These are phyloP conservation scores for Calameuta idolon DNA, from an alignment of 2,888 invertebrate species.

Conservation along the genomic window DNA sequence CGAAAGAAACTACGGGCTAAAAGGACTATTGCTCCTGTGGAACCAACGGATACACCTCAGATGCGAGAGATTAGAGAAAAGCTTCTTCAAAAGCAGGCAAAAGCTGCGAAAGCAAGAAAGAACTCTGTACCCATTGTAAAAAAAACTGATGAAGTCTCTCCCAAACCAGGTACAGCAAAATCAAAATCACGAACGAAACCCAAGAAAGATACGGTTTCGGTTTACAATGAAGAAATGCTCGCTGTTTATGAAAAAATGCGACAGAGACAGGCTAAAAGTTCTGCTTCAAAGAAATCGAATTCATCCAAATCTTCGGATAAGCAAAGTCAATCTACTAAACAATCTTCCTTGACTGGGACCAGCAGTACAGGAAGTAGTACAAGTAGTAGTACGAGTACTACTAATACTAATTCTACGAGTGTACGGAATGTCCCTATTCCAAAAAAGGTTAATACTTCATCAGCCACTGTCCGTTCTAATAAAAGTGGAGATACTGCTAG, in stretches of 20 bases:
- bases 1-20: constrained; percentile 36
- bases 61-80: constrained; percentile 44
- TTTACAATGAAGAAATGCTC: constrained; percentile 41
- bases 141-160: constrained; percentile 8
- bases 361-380: no score
- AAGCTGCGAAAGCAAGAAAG: neutral
- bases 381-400: no score
- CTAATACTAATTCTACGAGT: no score
- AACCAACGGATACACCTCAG: constrained; percentile 46
- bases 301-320: no score
- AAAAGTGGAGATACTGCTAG: no score
- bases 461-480: no score
- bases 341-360: no score
- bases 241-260: constrained; percentile 35
- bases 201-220: constrained; percentile 1
- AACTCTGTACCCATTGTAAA: neutral
- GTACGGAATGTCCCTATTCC: no score
- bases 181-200: neutral
- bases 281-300: neutral
- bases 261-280: neutral
- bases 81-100: constrained; percentile 35
- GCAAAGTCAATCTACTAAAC: no score
- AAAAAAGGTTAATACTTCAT: no score
- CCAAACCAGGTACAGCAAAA: neutral
- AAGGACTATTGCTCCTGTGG: constrained; percentile 12